phyloP scores from a whole-genome alignment of 2,113 vertebrate species.

The Clupea harengus region DNA sequence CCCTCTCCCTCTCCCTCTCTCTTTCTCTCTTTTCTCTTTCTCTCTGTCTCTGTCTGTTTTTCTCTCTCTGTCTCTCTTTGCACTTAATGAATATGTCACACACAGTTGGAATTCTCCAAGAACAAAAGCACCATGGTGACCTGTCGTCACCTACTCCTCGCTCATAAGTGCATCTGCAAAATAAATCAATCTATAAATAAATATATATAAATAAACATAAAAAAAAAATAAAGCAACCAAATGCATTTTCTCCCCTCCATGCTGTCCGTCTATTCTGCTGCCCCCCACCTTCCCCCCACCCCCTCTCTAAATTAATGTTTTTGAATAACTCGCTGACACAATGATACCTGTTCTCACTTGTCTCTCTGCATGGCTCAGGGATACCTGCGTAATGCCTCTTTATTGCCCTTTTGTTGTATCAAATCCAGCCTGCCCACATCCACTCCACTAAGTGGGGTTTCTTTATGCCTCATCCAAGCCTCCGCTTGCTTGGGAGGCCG shows the following conservation, averaged over 20 bases:
- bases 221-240: no score
- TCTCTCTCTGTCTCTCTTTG: not conserved
- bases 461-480: slow-evolving; percentile 23
- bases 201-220: not conserved
- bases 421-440: slow-evolving; percentile 16
- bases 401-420: slow-evolving; percentile 46
- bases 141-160: not conserved
- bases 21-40: not conserved
- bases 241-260: slow-evolving; percentile 30
- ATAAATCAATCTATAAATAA: not conserved
- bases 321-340: slow-evolving; percentile 45
- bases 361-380: slow-evolving; percentile 18
- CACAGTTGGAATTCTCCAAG: not conserved
- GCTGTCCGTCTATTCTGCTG: slow-evolving; percentile 18
- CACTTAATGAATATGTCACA: slow-evolving; percentile 12
- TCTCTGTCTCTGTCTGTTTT: no score
- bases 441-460: slow-evolving; percentile 42
- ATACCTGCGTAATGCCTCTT: slow-evolving; percentile 40
- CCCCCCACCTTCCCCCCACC: not conserved
- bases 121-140: not conserved
- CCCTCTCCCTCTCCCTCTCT: not conserved
- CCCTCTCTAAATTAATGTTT: slow-evolving; percentile 34
- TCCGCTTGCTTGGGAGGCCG: no score
- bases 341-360: slow-evolving; percentile 39
- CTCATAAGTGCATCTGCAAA: not conserved